Evolutionary conservation across 2,797 vertebrate genomes (phyloP).

Genomic region (Pangasius mekongensis): DNA sequence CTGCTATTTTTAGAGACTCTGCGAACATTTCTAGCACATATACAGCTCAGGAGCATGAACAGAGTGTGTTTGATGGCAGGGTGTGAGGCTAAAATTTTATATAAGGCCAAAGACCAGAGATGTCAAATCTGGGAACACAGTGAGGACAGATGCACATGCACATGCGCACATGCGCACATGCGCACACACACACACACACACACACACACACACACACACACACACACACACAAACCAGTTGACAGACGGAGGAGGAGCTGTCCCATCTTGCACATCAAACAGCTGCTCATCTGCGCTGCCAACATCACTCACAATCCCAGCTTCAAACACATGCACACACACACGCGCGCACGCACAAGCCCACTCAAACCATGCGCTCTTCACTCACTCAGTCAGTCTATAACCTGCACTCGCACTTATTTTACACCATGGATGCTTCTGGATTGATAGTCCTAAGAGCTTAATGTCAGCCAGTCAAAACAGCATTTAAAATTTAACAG

Average conservation of each 20-base stretch:
- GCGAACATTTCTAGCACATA: background rate
- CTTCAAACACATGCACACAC: slow-evolving; percentile 2
- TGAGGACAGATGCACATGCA: slow-evolving; percentile 26
- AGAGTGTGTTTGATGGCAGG: slow-evolving; percentile 10
- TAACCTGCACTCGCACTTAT: background rate
- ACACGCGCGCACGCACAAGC: background rate
- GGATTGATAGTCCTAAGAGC: slow-evolving; percentile 10
- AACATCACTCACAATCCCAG: slow-evolving; percentile 43
- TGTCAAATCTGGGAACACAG: slow-evolving; percentile 32
- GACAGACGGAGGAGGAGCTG: slow-evolving; percentile 46
- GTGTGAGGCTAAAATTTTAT: slow-evolving; percentile 17
- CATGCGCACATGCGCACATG: slow-evolving; percentile 12
- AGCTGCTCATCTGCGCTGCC: slow-evolving; percentile 48
- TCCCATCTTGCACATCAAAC: slow-evolving; percentile 52
- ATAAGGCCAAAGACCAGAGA: slow-evolving; percentile 42
- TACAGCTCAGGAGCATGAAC: background rate
- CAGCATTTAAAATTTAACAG: slow-evolving; percentile 31
- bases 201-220: slow-evolving; percentile 17
- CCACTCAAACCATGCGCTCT: slow-evolving; percentile 2
- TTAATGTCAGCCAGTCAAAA: slow-evolving; percentile 39
- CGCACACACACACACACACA: slow-evolving; percentile 1
- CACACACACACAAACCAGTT: slow-evolving; percentile 30
- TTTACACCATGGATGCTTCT: slow-evolving; percentile 7
- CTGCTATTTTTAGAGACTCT: slow-evolving; percentile 9
- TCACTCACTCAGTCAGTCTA: background rate